Base-by-base conservation (phyloP, 2,113 vertebrate genomes). In the Vireo altiloquus region DNA sequence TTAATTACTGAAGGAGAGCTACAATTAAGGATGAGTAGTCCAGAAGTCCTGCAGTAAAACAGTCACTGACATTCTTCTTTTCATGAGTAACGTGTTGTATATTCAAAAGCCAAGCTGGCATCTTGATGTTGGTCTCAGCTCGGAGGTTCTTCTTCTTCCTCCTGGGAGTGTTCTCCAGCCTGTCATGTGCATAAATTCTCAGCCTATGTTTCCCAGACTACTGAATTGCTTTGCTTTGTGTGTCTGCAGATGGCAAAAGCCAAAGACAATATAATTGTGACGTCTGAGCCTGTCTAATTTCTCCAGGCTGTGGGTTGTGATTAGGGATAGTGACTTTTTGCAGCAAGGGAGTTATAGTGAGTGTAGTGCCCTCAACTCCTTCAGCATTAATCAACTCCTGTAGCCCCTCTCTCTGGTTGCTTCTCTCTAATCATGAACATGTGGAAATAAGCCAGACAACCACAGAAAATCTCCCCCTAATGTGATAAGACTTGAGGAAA, bases 11-110 rank as follows among this genome's bases (percentile, higher is more conserved):
- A 61, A 90, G 83, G 40, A 81, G 44, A 78, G n/a, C 77, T 87
- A 10, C 83, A 96, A 93, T 97, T 97, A 96, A 94, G 57, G 80
- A 86, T 97, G 95, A 96, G 90, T n/a, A 50, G 88, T 39, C 93
- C 86, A 49, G 88, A 96, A 95, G 82, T 83, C 85, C 76, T 90
- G 39, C 72, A 46, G 76, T 37, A 75, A 68, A 87, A 35, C 72
- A 75, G 72, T 90, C 44, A 15, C 72, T 52, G 77, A 6, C 40
- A 9, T 90, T 61, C 72, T 92, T 78, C 86, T 91, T 94, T 78
- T 64, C 86, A 23, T 96, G 92, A 94, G 53, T 77, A n/a, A 86
- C 6, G 11, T 33, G 46, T 31, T 52, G 52, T n/a, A 2, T 71
- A 14, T 79, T 87, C 69, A 66, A 28, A 66, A 84, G 42, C 76